These are phyloP conservation scores for Taurulus bubalis DNA, from an alignment of 2,113 vertebrate species.

Conservation along the genomic window DNA sequence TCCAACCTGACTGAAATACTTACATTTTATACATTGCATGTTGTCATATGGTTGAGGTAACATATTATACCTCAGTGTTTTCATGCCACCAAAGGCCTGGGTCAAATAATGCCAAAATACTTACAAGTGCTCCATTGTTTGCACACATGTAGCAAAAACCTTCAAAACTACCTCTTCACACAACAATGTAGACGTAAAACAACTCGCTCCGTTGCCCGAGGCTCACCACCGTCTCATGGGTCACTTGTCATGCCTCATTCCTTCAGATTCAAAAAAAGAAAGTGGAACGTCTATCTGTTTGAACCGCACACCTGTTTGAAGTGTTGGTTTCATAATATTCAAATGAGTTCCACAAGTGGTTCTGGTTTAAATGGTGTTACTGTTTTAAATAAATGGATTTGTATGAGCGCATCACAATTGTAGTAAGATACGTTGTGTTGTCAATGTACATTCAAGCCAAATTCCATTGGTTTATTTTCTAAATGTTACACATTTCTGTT, in stretches of 20 bases:
- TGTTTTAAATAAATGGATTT: slow-evolving; percentile 12
- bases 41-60: slow-evolving; percentile 14
- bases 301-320: slow-evolving; percentile 7
- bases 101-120: slow-evolving; percentile 43
- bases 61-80: slow-evolving; percentile 45
- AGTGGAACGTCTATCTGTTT: background rate
- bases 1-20: background rate
- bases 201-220: background rate
- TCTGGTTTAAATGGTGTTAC: slow-evolving; percentile 19
- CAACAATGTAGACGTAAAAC: slow-evolving; percentile 28
- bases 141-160: slow-evolving; percentile 56
- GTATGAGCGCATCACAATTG: background rate
- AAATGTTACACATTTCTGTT: slow-evolving; percentile 9
- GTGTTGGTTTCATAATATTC: slow-evolving; percentile 30
- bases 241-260: slow-evolving; percentile 24
- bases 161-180: slow-evolving; percentile 74
- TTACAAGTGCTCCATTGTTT: slow-evolving; percentile 46
- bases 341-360: slow-evolving; percentile 10
- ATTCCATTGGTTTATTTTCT: background rate
- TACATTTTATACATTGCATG: slow-evolving; percentile 26
- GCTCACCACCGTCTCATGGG: slow-evolving; percentile 23
- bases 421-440: background rate
- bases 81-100: slow-evolving; percentile 26
- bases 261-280: slow-evolving; percentile 8
- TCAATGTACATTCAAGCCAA: slow-evolving; percentile 17